A percentile compares a stretch with the other conserved stretches of the same genome.
Evolutionary conservation across 53 echinoderm and acorn worm genomes (phyloP).

Genomic region (Stichopus horrens): DNA sequence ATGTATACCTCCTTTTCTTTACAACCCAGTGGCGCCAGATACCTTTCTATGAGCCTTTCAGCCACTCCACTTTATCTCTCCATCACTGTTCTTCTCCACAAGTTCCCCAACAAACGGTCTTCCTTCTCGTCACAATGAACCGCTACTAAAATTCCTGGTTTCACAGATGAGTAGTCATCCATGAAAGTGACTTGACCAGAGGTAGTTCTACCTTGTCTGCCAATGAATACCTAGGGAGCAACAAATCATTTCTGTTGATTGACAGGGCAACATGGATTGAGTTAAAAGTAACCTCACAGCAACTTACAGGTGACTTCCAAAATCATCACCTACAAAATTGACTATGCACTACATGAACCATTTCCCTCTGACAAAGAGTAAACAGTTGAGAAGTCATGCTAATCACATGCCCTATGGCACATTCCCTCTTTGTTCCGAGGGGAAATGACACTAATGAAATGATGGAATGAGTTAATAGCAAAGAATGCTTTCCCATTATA

Average conservation of each 20-base stretch:
- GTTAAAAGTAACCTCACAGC: too few species aligned
- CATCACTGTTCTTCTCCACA: background rate
- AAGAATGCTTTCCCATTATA: too few species aligned
- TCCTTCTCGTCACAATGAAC: slow-evolving; percentile 35
- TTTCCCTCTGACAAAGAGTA: too few species aligned
- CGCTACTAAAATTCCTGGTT: slow-evolving; percentile 20
- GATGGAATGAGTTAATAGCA: too few species aligned
- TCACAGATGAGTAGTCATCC: slow-evolving; percentile 31
- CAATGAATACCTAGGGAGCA: background rate
- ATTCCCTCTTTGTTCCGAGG: too few species aligned
- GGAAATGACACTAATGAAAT: too few species aligned
- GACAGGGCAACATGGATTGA: too few species aligned
- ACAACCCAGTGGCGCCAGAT: slow-evolving; percentile 31
- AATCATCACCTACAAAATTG: too few species aligned
- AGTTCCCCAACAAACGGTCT: slow-evolving; percentile 24
- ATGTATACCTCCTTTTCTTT: background rate
- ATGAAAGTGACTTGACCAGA: background rate
- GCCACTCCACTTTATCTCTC: background rate
- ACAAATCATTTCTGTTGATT: background rate
- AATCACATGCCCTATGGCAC: too few species aligned
- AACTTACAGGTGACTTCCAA: too few species aligned
- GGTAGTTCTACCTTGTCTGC: background rate
- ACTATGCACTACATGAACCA: too few species aligned
- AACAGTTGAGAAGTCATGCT: too few species aligned
- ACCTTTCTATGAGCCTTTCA: slow-evolving; percentile 20